phyloP scores from a whole-genome alignment of 1,140 invertebrate species.

The Pseudomyrmex sp. region DNA sequence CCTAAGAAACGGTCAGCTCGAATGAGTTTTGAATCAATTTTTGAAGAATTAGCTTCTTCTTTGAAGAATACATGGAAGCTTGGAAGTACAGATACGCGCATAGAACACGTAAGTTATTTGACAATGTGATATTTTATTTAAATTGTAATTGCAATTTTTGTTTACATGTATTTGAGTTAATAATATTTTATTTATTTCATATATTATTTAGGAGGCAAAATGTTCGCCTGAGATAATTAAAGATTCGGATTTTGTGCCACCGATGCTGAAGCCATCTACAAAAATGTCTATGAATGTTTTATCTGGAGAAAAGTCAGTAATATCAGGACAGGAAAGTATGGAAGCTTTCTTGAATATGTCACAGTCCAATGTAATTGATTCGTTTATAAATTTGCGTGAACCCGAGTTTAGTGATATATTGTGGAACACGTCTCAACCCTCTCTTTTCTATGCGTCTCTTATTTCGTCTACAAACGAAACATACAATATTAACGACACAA shows the following conservation, averaged over 20 bases:
- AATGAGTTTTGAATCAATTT: constrained; percentile 81
- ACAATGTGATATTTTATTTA: neutral
- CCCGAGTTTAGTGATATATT: constrained; percentile 77
- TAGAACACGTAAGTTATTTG: constrained; percentile 63
- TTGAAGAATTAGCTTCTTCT: constrained; percentile 76
- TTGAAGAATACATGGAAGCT: constrained; percentile 73
- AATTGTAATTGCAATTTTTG: neutral
- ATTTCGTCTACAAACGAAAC: constrained; percentile 59
- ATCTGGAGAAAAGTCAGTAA: constrained; percentile 49
- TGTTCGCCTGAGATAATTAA: constrained; percentile 35
- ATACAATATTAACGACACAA: neutral
- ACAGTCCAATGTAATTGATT: constrained; percentile 79
- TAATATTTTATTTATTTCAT: constrained; percentile 25
- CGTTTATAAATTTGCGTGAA: constrained; percentile 79
- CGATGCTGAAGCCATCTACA: constrained; percentile 70
- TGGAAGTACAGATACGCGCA: constrained; percentile 75
- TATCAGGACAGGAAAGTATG: constrained; percentile 79
- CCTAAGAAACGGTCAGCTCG: constrained; percentile 81
- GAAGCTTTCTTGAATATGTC: constrained; percentile 81
- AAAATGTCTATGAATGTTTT: constrained; percentile 46
- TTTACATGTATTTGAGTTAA: neutral
- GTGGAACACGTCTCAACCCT: constrained; percentile 81
- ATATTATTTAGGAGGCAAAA: constrained; percentile 48
- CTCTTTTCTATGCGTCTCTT: constrained; percentile 77
- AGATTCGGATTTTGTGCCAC: constrained; percentile 69